Evolutionary conservation across 2,797 vertebrate genomes (phyloP).

Genomic region (Oreochromis grahami): DNA sequence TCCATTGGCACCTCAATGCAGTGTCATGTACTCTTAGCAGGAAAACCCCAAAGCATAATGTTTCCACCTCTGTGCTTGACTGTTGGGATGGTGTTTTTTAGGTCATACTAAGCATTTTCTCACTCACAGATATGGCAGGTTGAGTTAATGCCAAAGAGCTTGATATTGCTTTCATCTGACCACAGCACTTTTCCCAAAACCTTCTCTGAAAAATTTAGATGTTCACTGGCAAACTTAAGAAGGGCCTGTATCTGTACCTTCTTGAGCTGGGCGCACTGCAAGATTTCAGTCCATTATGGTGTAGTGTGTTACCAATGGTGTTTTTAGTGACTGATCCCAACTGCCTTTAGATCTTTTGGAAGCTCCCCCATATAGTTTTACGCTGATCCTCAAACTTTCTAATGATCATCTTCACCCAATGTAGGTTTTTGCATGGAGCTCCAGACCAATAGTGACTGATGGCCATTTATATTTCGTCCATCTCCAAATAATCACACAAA

Average conservation of each 20-base stretch:
- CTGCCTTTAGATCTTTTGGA: neutral
- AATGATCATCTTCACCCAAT: neutral
- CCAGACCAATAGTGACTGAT: neutral
- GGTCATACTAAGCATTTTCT: neutral
- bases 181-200: neutral
- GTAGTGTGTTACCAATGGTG: too few species aligned
- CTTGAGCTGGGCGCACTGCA: too few species aligned
- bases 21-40: neutral
- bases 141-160: neutral
- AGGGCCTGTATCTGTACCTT: too few species aligned
- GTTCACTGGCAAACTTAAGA: too few species aligned
- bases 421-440: neutral
- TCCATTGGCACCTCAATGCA: neutral
- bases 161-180: neutral
- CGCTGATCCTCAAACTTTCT: neutral
- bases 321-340: neutral
- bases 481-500: neutral
- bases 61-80: neutral
- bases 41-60: neutral
- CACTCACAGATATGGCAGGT: neutral
- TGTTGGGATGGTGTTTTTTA: neutral
- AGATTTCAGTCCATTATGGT: too few species aligned
- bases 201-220: accelerated
- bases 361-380: neutral
- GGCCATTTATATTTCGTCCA: neutral